Evolutionary conservation across 2,797 vertebrate genomes (phyloP).

Genomic region (Sphenopsis melanotis): DNA sequence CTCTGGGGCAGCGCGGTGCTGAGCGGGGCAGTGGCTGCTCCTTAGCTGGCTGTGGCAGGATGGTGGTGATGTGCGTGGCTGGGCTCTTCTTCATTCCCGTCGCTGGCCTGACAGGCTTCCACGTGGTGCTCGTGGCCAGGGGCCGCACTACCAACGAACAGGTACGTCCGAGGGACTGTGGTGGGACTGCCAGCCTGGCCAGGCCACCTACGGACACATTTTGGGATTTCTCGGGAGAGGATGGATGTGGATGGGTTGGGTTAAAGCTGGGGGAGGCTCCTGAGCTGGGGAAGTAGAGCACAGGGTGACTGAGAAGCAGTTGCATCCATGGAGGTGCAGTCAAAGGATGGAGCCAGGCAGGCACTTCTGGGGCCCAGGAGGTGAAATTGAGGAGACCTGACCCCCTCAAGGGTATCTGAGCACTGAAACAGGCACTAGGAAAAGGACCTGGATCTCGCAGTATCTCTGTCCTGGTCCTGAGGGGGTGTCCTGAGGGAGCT

Average conservation of each 20-base stretch:
- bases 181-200: background rate
- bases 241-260: rapidly evolving
- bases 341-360: rapidly evolving
- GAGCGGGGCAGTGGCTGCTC: background rate
- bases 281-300: background rate
- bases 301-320: background rate
- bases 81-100: conserved; percentile 97
- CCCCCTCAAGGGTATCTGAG: rapidly evolving
- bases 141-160: conserved; percentile 97
- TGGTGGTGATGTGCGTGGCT: conserved; percentile 96
- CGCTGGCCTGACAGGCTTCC: conserved; percentile 94
- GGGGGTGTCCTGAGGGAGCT: background rate
- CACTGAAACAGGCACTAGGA: background rate
- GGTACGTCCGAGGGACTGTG: conserved; percentile 48
- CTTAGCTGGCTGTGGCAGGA: conserved; percentile 78
- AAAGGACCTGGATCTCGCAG: background rate
- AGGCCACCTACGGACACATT: rapidly evolving
- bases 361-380: background rate
- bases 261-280: background rate
- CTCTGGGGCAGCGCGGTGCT: rapidly evolving
- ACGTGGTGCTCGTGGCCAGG: conserved; percentile 94
- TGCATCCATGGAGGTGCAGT: background rate
- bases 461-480: rapidly evolving
- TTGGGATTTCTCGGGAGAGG: rapidly evolving
- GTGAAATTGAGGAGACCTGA: background rate